Evolutionary conservation across 2,797 vertebrate genomes (phyloP).

Genomic region (Chelon labrosus): DNA sequence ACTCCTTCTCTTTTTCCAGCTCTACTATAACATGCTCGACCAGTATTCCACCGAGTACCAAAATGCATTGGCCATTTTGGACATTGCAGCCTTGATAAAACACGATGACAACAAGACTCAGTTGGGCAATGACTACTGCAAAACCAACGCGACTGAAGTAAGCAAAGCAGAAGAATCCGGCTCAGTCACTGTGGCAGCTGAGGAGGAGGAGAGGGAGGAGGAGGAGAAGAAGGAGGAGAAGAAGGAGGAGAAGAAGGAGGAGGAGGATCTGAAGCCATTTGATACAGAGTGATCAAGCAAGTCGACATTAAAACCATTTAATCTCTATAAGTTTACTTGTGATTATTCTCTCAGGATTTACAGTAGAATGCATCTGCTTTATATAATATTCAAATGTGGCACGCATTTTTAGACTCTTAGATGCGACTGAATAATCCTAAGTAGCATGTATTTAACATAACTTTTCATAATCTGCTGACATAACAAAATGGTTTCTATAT

Average conservation of each 20-base stretch:
- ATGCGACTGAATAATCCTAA: neutral
- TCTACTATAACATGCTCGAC: constrained; percentile 76
- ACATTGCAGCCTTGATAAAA: constrained; percentile 49
- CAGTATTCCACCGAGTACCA: constrained; percentile 62
- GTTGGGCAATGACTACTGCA: constrained; percentile 55
- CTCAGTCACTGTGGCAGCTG: constrained; percentile 12
- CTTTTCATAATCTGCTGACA: neutral
- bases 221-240: too few relatives aligned
- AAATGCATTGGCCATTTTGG: constrained; percentile 53
- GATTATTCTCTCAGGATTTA: neutral
- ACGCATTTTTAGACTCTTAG: neutral
- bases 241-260: too few relatives aligned
- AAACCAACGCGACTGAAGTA: constrained; percentile 13
- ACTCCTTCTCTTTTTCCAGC: constrained; percentile 57
- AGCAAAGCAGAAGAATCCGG: constrained; percentile 20
- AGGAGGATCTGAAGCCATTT: constrained; percentile 10
- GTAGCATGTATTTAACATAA: constrained; percentile 1
- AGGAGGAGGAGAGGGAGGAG: constrained; percentile 31
- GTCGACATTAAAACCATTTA: neutral
- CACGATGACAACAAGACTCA: constrained; percentile 19
- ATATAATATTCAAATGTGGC: neutral
- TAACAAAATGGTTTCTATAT: neutral
- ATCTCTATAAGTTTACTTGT: neutral
- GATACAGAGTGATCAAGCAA: constrained; percentile 31
- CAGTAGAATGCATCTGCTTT: constrained; percentile 1